A percentile compares a stretch with the other conserved stretches of the same genome.
Conservation (phyloP, 1,140 invertebrate genomes). For the Scaptomyza graminum region DNA sequence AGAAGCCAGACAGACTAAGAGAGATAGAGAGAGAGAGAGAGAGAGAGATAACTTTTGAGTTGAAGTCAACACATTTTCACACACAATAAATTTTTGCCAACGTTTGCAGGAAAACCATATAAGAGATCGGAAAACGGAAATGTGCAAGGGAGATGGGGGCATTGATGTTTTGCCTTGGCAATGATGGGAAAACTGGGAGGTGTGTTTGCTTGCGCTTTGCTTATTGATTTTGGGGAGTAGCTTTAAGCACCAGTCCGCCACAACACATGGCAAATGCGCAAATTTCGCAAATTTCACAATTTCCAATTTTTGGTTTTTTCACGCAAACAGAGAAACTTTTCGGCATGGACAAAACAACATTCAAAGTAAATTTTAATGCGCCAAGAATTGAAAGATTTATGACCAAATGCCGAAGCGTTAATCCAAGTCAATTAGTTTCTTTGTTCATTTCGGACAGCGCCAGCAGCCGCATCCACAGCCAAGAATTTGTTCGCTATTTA, state of each 20-base stretch:
- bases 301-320: background rate
- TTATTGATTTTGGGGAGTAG: constrained; percentile 63
- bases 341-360: constrained; percentile 40
- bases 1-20: background rate
- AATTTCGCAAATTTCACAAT: constrained; percentile 24
- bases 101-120: constrained; percentile 57
- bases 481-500: constrained; percentile 63
- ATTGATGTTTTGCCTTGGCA: background rate
- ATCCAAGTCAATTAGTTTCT: constrained; percentile 80
- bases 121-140: constrained; percentile 24
- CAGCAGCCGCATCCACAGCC: constrained; percentile 5
- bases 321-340: background rate
- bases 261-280: constrained; percentile 40
- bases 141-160: constrained; percentile 12
- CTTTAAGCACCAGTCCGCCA: constrained; percentile 44
- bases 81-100: constrained; percentile 80
- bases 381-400: constrained; percentile 64
- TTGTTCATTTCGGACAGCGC: constrained; percentile 67
- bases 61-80: constrained; percentile 80
- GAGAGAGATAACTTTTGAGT: constrained; percentile 69
- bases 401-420: constrained; percentile 62
- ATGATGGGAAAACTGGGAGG: background rate
- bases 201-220: constrained; percentile 49
- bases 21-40: constrained; percentile 5
- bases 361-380: constrained; percentile 47